A percentile compares a stretch with the other conserved stretches of the same genome.
Evolutionary conservation across 2,888 invertebrate genomes (phyloP).

Genomic region (Pegoplata infirma): DNA sequence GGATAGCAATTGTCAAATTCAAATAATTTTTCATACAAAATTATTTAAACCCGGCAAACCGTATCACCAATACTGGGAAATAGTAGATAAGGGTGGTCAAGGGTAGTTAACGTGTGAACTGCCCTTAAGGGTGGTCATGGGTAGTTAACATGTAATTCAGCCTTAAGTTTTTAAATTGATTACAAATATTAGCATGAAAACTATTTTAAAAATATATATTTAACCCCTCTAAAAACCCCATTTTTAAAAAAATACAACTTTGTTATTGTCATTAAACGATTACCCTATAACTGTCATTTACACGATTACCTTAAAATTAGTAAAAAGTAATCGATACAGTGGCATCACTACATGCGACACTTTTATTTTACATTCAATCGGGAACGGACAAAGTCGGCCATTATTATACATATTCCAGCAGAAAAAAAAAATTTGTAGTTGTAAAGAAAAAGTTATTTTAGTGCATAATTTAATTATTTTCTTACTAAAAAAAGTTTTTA

Average conservation of each 20-base stretch:
- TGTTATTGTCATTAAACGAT: neutral
- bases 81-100: too few species aligned
- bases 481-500: conserved; percentile 21
- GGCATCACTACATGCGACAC: conserved; percentile 34
- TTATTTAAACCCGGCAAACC: too few species aligned
- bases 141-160: too few species aligned
- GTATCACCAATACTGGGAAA: too few species aligned
- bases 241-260: conserved; percentile 33
- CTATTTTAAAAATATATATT: neutral
- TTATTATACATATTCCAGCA: conserved; percentile 52
- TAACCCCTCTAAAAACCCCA: too few species aligned
- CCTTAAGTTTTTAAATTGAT: too few species aligned
- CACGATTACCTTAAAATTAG: conserved; percentile 23
- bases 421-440: conserved; percentile 27
- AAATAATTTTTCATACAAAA: too few species aligned
- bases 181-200: neutral
- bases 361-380: conserved; percentile 53
- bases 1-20: too few species aligned
- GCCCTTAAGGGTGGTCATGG: too few species aligned
- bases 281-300: neutral
- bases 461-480: conserved; percentile 39
- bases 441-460: conserved; percentile 41
- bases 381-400: conserved; percentile 47
- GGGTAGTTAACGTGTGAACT: too few species aligned
- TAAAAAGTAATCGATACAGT: conserved; percentile 24